Evolutionary conservation across 2,113 vertebrate species (phyloP).

Genomic region (Numida meleagris): DNA sequence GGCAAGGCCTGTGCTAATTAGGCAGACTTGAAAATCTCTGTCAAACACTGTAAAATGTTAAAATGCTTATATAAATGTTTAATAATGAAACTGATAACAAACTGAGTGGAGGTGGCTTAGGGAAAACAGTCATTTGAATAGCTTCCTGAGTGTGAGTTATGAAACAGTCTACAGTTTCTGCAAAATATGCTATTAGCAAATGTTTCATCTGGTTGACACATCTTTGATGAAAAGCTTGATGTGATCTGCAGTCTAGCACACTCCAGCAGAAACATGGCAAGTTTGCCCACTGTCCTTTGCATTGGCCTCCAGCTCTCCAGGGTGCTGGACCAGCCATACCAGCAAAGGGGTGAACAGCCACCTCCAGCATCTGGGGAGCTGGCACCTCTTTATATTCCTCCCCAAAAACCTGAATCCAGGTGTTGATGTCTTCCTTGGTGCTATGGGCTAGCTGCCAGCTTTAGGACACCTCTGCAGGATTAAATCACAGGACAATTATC

Average conservation of each 20-base stretch:
- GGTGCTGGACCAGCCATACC: neutral
- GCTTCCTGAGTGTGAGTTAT: neutral
- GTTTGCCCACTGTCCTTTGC: neutral
- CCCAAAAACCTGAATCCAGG: neutral
- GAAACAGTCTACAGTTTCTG: neutral
- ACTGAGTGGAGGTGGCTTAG: neutral
- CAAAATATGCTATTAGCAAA: neutral
- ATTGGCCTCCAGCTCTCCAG: accelerated
- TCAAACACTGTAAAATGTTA: constrained; percentile 36
- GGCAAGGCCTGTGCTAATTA: constrained; percentile 37
- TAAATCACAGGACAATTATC: neutral
- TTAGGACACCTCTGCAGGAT: neutral
- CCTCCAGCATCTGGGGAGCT: neutral
- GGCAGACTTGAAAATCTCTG: constrained; percentile 13
- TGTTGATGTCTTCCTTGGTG: neutral
- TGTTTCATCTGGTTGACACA: neutral
- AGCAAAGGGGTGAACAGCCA: neutral
- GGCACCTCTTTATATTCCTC: neutral
- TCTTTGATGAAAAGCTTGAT: neutral
- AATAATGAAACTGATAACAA: constrained; percentile 50
- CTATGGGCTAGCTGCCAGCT: neutral
- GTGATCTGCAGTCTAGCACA: neutral
- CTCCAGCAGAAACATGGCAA: neutral
- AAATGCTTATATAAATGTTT: constrained; percentile 43
- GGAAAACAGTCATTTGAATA: neutral